A percentile compares a stretch with the other conserved stretches of the same genome.
Evolutionary conservation across 1,140 invertebrate species (phyloP).

Genomic region (Rhysida immarginata): DNA sequence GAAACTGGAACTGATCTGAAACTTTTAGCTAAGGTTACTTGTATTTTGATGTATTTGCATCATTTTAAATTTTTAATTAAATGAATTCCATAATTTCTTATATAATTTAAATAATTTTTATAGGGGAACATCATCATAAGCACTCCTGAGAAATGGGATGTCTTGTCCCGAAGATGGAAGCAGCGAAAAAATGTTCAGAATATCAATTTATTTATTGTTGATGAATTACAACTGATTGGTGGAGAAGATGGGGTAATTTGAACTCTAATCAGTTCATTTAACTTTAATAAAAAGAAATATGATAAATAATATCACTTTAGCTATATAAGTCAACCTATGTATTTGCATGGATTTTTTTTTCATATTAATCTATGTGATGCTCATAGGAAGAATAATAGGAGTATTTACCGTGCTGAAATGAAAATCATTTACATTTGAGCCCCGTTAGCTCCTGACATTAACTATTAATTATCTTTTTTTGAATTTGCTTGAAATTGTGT

Average conservation of each 20-base stretch:
- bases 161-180: conserved; percentile 94
- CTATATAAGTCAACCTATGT: too few relatives aligned
- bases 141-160: conserved; percentile 98
- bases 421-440: too few relatives aligned
- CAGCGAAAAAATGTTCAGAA: conserved; percentile 97
- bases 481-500: too few relatives aligned
- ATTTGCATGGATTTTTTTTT: too few relatives aligned
- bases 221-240: conserved; percentile 74
- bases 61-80: neutral
- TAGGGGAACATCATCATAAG: conserved; percentile 91
- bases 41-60: conserved; percentile 8
- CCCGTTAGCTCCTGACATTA: too few relatives aligned
- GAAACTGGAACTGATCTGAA: conserved; percentile 97
- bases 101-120: too few relatives aligned
- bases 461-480: too few relatives aligned
- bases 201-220: conserved; percentile 90
- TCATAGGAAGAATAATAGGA: too few relatives aligned
- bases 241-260: conserved; percentile 35
- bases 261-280: conserved; percentile 5
- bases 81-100: conserved; percentile 1
- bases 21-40: conserved; percentile 42
- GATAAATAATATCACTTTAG: too few relatives aligned
- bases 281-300: too few relatives aligned
- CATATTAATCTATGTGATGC: too few relatives aligned
- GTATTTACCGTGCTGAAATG: too few relatives aligned